These are phyloP conservation scores for Sebastes iracundus DNA, from an alignment of 2,797 vertebrate species.

Conservation along the genomic window DNA sequence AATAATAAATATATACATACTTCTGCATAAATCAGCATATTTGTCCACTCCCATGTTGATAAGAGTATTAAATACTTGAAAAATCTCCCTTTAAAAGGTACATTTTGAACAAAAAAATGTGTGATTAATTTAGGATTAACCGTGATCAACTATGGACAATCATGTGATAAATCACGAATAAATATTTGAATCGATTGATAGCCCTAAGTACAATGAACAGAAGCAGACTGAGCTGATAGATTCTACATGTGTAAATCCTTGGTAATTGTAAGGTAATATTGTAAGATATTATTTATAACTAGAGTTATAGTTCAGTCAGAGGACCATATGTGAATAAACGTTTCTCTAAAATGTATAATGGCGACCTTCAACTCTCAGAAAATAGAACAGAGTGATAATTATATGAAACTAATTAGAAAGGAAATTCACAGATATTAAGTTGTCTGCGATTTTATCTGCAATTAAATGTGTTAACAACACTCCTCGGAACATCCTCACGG, in stretches of 20 bases:
- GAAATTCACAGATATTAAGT: neutral
- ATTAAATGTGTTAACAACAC: constrained; percentile 43
- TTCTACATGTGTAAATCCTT: neutral
- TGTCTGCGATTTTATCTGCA: neutral
- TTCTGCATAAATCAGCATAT: too few species aligned
- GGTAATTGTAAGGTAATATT: neutral
- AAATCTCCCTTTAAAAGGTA: too few species aligned
- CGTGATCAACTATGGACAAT: too few species aligned
- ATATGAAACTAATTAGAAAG: neutral
- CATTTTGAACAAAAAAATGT: too few species aligned
- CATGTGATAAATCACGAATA: too few species aligned
- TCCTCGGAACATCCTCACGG: neutral
- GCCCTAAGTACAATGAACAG: neutral
- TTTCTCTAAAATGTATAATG: neutral
- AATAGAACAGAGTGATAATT: neutral
- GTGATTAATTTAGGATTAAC: too few species aligned
- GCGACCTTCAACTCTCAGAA: neutral
- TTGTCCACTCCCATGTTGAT: too few species aligned
- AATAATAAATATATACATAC: too few species aligned
- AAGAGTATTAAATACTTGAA: too few species aligned
- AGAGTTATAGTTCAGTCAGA: neutral
- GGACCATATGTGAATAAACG: neutral
- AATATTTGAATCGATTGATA: too few species aligned
- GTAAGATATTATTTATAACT: neutral
- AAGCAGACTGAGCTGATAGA: neutral